Base-by-base conservation (phyloP, 1,140 invertebrate species). In the Pantala flavescens region DNA sequence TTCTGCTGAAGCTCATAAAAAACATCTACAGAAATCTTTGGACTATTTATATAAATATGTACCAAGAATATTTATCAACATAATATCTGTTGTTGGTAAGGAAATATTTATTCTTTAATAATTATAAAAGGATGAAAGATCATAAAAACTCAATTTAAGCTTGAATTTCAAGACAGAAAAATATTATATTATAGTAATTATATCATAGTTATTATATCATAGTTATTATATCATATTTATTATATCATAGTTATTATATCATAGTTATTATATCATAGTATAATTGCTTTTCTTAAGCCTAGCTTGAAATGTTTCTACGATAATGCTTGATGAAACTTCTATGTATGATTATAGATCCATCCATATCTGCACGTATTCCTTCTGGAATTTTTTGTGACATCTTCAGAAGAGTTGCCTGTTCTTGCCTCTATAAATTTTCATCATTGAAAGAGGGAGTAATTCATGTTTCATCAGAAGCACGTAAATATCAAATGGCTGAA, bases 1-100 rank as follows among this genome's bases (percentile, higher is more conserved):
- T 70, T 55, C 73, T 0, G 77, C 79, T 10, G 78, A 79, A 10
- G 78, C 78, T 10, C 83, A 81, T 73, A 75, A 78, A 0, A 75
- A 73, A 9, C 74, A 81, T 70, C 77, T 84, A 11, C 73, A 77
- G 72, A 73, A 80, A 36, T 79, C 81, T 5, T 76, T 85, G 28
- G 89, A 91, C 79, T 91, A 89, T 80, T 81, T 91, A 36, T 87
- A 87, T 76, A 80, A 83, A 0, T 83, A 88, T 75, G 79, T 93
- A 77, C 92, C 92, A 0, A 86, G 90, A 77, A 90, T 91, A 19
- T 87, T 93, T 76, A 87, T 94, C 55, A 93, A 93, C 82, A 82
- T 93, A 63, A 86, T 93, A 24, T 89, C 90, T 73, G 87, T 90
- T 12, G 84, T 93, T 81, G 90, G 90, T 91, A 83, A 84, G 81